Evolutionary conservation across 2,888 invertebrate genomes (phyloP).

Genomic region (Eucera pruinosa): DNA sequence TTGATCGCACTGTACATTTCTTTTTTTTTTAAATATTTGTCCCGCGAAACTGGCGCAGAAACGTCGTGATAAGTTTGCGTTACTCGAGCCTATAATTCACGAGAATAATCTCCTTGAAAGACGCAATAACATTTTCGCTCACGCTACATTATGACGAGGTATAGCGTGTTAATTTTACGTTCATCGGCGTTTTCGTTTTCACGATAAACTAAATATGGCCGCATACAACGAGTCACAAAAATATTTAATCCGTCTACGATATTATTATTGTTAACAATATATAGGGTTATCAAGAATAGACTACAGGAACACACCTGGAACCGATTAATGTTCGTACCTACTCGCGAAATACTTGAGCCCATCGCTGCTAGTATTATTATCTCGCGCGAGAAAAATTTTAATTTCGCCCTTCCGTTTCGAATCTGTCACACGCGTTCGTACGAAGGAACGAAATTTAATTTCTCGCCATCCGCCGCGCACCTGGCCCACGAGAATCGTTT

Average conservation of each 20-base stretch:
- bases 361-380: conserved; percentile 4
- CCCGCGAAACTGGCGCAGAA: neutral
- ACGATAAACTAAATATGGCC: conserved; percentile 7
- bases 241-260: neutral
- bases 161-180: conserved; percentile 15
- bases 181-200: neutral
- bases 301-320: no score
- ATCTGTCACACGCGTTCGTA: conserved; percentile 1
- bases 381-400: conserved; percentile 34
- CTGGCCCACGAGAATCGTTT: conserved; percentile 4
- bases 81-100: conserved; percentile 1
- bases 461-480: neutral
- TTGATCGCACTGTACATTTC: no score
- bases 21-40: no score
- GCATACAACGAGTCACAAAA: no score
- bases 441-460: conserved; percentile 38
- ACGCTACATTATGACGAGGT: conserved; percentile 17
- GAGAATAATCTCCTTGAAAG: conserved; percentile 11
- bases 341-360: no score
- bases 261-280: no score
- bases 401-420: conserved; percentile 16
- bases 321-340: no score
- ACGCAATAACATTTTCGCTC: conserved; percentile 22
- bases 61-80: conserved; percentile 17
- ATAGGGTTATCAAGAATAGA: no score